Conservation (phyloP, 2,888 invertebrate genomes). For the Orchesellides sinensis region DNA sequence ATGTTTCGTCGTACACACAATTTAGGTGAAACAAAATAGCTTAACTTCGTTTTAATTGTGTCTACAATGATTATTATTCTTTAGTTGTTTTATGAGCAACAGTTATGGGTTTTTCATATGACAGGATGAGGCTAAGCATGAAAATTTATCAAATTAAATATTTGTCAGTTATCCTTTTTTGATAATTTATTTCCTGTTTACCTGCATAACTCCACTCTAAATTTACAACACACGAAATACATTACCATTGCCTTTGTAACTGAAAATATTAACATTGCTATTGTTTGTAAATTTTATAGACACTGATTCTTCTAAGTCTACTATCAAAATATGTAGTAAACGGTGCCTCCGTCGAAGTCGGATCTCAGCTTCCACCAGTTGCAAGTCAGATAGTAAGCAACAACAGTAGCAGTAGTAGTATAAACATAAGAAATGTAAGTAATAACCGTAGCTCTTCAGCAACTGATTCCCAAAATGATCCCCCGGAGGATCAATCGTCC, state of each 20-base stretch:
- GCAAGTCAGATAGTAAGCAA: constrained; percentile 23
- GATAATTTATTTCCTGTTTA: no score
- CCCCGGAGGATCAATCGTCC: constrained; percentile 19
- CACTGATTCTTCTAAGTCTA: constrained; percentile 18
- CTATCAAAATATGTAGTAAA: constrained; percentile 22
- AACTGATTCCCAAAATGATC: constrained; percentile 31
- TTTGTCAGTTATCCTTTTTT: no score
- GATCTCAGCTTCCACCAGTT: constrained; percentile 44
- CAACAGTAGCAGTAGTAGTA: constrained; percentile 14
- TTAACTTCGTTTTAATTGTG: no score
- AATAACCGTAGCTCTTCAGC: neutral
- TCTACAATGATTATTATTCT: no score
- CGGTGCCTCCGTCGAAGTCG: constrained; percentile 45
- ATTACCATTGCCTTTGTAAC: neutral
- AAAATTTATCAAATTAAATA: no score
- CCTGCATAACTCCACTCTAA: neutral
- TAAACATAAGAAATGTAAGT: constrained; percentile 2
- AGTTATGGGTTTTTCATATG: no score
- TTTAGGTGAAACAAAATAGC: no score
- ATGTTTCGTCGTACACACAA: no score
- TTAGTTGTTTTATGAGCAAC: no score
- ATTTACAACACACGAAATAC: neutral
- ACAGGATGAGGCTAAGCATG: no score
- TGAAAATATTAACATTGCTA: neutral
- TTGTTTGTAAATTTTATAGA: no score